Base-by-base conservation (phyloP, 2,797 vertebrate species). In the Tolypeutes matacus region DNA sequence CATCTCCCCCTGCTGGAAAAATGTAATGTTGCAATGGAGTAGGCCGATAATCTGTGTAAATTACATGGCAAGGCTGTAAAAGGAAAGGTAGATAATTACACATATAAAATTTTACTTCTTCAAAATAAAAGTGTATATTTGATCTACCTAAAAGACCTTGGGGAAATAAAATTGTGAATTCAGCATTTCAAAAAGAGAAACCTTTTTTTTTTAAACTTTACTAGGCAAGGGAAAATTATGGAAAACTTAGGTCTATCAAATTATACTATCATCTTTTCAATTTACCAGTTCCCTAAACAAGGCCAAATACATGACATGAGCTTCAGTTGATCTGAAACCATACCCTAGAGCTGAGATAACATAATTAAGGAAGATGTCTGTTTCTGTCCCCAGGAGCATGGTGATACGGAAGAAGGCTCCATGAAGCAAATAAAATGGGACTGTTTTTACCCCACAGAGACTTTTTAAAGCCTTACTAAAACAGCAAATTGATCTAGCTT, bases 21-120 rank as follows among this genome's bases (percentile, higher is more conserved):
- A 99, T 98, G 97, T 99, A 99, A 98, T 99, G 99, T 39, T 99
- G 99, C 98, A 99, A 98, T 0, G 99, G 99, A 97, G 99, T 99
- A 17, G 99, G 99, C 10, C 99, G 98, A 96, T 99, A 99, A 91
- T 99, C 99, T 7, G 99, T 99, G 97, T 99, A 99, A 95, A 99
- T 99, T 34, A 99, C 99, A 77, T 99, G 99, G 96, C 99, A 99
- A 2, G 99, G 99, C 99, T 99, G 90, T 34, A 95, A 92, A 93
- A 75, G 95, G 34, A 92, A 98, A 60, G 89, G 96, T 5, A 70
- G 13, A 62, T 80, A 91, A 80, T 90, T 64, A 56, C 49, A n/a
- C 51, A n/a, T 4, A 67, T 31, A 76, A 64, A 89, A 46, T n/a
- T 93, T 73, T 75, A 75, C 58, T 86, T 84, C 56, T 72, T 84